A percentile compares a stretch with the other conserved stretches of the same genome.
Conservation (phyloP, 2,113 vertebrate species). For the Heloderma charlesbogerti region DNA sequence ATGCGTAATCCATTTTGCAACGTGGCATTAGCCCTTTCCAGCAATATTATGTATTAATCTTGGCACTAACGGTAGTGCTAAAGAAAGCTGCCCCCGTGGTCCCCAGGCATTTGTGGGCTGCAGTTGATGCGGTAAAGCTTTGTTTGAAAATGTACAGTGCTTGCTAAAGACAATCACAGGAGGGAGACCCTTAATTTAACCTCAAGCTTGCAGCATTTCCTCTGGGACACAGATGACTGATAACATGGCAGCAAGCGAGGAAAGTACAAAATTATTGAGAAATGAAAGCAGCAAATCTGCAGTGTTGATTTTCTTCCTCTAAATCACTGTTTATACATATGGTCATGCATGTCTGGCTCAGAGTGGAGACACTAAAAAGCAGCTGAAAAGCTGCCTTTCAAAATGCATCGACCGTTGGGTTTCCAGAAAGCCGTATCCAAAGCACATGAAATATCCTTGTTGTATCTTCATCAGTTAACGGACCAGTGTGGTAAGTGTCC, state of each 20-base stretch:
- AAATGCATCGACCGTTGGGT: constrained; percentile 29
- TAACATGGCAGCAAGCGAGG: constrained; percentile 65
- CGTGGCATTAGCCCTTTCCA: constrained; percentile 58
- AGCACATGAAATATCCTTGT: background rate
- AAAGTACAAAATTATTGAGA: constrained; percentile 77
- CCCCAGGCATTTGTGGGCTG: constrained; percentile 51
- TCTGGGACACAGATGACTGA: constrained; percentile 70
- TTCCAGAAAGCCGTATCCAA: constrained; percentile 53
- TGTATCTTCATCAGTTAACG: constrained; percentile 29
- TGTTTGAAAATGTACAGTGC: constrained; percentile 62
- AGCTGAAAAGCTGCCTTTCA: constrained; percentile 51
- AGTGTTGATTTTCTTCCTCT: constrained; percentile 69
- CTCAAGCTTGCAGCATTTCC: constrained; percentile 73
- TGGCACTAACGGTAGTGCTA: constrained; percentile 36
- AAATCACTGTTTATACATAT: constrained; percentile 74
- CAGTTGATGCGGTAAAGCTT: constrained; percentile 71
- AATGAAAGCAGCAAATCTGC: constrained; percentile 59
- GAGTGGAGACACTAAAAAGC: constrained; percentile 22
- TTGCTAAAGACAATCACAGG: constrained; percentile 75
- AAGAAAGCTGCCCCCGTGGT: constrained; percentile 51
- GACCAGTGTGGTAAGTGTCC: constrained; percentile 12
- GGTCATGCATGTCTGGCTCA: constrained; percentile 61
- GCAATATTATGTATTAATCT: constrained; percentile 50
- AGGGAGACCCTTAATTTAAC: constrained; percentile 80
- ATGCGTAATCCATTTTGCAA: constrained; percentile 61